These are phyloP conservation scores for Polydrusus cervinus DNA, from an alignment of 2,888 invertebrate species.

Conservation along the genomic window DNA sequence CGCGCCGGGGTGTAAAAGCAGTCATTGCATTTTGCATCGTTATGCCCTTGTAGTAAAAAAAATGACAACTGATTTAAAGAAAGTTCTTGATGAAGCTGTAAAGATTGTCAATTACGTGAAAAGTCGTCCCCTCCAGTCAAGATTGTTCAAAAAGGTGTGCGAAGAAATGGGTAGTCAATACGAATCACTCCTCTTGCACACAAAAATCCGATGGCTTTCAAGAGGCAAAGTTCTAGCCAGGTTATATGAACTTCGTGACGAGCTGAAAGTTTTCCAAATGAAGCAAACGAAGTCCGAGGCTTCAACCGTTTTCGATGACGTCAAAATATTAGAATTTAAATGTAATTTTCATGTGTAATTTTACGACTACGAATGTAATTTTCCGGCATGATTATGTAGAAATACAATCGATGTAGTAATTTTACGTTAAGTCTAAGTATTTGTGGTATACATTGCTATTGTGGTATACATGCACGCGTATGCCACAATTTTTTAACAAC, in stretches of 20 bases:
- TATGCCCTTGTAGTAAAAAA: slow-evolving; percentile 52
- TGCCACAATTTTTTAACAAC: no score
- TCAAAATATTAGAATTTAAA: no score
- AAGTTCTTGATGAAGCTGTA: slow-evolving; percentile 51
- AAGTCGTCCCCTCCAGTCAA: slow-evolving; percentile 53
- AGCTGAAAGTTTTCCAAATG: background rate
- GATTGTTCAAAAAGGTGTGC: slow-evolving; percentile 47
- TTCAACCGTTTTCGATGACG: no score
- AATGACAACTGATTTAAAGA: slow-evolving; percentile 31
- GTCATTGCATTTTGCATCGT: slow-evolving; percentile 55
- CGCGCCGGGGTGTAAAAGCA: slow-evolving; percentile 56
- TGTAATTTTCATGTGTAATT: no score
- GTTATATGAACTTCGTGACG: slow-evolving; percentile 44
- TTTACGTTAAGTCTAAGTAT: no score
- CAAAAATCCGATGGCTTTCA: slow-evolving; percentile 39
- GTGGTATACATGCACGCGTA: no score
- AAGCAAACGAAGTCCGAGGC: background rate
- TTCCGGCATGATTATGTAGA: no score
- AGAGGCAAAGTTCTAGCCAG: slow-evolving; percentile 43
- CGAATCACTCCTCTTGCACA: slow-evolving; percentile 37
- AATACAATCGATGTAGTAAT: no score
- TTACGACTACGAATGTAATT: no score
- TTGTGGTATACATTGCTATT: no score
- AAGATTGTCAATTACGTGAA: slow-evolving; percentile 53
- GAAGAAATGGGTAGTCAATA: slow-evolving; percentile 44